Percentiles rank a stretch among this genome's conserved stretches.
Evolutionary conservation across 1,140 invertebrate genomes (phyloP).

Genomic region (Pectinophora gossypiella): DNA sequence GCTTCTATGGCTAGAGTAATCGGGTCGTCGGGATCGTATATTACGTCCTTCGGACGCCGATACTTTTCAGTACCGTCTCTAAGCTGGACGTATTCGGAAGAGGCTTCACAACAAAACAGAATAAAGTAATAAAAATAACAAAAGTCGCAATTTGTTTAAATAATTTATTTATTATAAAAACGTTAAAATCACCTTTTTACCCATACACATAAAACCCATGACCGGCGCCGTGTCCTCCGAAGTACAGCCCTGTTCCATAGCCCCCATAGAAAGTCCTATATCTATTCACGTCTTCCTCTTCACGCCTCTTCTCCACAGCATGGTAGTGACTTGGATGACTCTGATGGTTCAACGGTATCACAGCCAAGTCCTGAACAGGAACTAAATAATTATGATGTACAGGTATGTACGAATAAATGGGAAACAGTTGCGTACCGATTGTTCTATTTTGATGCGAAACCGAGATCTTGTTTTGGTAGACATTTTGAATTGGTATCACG

Average conservation of each 20-base stretch:
- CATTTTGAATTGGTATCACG: slow-evolving; percentile 38
- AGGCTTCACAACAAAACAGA: too few species aligned
- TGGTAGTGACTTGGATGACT: slow-evolving; percentile 5
- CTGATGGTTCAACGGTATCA: slow-evolving; percentile 37
- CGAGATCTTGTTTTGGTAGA: slow-evolving; percentile 24
- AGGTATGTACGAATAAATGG: slow-evolving; percentile 17
- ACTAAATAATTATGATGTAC: slow-evolving; percentile 23
- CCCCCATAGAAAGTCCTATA: slow-evolving; percentile 52
- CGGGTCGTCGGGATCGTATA: too few species aligned
- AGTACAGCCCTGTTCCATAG: slow-evolving; percentile 50
- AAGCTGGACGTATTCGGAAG: too few species aligned
- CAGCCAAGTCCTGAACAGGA: slow-evolving; percentile 46
- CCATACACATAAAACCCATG: slow-evolving; percentile 57
- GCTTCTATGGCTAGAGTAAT: too few species aligned
- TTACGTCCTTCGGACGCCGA: too few species aligned
- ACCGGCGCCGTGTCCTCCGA: slow-evolving; percentile 54
- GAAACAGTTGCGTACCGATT: slow-evolving; percentile 7
- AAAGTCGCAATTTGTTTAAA: too few species aligned
- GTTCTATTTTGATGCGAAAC: slow-evolving; percentile 28
- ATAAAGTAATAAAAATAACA: too few species aligned
- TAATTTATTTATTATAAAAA: too few species aligned
- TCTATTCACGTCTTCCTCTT: slow-evolving; percentile 19
- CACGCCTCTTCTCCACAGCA: background rate
- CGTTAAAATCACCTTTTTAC: too few species aligned
- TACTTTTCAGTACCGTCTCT: too few species aligned